Conservation (phyloP, 2,113 vertebrate genomes). For the Helogale parvula region DNA sequence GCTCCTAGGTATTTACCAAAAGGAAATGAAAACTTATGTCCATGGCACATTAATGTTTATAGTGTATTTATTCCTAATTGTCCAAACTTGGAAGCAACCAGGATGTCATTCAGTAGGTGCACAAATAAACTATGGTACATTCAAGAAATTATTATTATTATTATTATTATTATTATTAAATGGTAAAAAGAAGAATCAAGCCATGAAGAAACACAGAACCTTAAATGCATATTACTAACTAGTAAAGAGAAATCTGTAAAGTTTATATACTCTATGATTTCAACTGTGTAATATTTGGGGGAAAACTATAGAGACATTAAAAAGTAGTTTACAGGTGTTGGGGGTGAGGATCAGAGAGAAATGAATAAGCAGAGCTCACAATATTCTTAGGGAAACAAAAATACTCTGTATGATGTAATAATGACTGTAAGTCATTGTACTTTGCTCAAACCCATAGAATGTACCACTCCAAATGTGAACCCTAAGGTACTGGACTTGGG, state of each 20-base stretch:
- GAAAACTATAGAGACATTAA: background rate
- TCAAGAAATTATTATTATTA: background rate
- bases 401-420: background rate
- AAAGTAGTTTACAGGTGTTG: background rate
- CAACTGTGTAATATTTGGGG: background rate
- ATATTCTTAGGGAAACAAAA: background rate
- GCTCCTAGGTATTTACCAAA: background rate
- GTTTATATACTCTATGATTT: background rate
- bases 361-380: background rate
- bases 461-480: background rate
- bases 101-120: background rate
- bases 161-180: background rate
- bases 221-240: background rate
- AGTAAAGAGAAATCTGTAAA: background rate
- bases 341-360: background rate
- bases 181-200: background rate
- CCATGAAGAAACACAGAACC: background rate
- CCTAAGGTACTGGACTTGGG: background rate
- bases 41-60: background rate
- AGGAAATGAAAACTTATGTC: background rate
- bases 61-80: background rate
- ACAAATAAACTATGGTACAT: background rate
- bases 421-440: background rate
- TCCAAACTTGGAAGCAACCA: background rate
- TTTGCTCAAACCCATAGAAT: background rate